phyloP scores from a whole-genome alignment of 2,888 invertebrate genomes.

The Scaptomyza parva region DNA sequence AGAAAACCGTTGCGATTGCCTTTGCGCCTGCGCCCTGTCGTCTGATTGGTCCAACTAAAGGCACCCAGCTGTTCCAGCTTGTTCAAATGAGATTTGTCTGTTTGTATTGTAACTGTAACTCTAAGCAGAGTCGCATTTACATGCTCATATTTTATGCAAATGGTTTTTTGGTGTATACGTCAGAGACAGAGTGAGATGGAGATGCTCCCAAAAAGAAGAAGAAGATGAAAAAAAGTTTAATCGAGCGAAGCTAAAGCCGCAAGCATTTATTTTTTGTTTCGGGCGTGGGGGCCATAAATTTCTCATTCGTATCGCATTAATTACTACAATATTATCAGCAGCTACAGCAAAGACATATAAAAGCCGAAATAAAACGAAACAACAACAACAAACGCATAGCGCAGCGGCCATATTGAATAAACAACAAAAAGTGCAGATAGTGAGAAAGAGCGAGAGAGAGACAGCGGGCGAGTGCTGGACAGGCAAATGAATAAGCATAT shows the following conservation, averaged over 20 bases:
- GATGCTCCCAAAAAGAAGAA: conserved; percentile 7
- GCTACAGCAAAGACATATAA: conserved; percentile 55
- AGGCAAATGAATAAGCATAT: conserved; percentile 22
- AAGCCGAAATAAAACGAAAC: conserved; percentile 39
- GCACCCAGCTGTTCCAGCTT: conserved; percentile 49
- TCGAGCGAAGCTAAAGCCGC: conserved; percentile 41
- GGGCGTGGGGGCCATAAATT: conserved; percentile 84
- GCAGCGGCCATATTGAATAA: conserved; percentile 73
- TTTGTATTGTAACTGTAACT: neutral
- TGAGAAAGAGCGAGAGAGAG: conserved; percentile 1
- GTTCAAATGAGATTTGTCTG: conserved; percentile 37
- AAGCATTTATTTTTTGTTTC: conserved; percentile 58
- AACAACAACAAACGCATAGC: conserved; percentile 49
- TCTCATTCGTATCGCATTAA: conserved; percentile 83
- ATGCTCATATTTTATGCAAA: conserved; percentile 77
- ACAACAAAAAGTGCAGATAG: conserved; percentile 31
- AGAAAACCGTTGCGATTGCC: conserved; percentile 25
- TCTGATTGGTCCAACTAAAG: conserved; percentile 37
- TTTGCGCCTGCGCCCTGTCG: conserved; percentile 2
- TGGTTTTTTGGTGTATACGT: conserved; percentile 37
- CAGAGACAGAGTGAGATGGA: neutral
- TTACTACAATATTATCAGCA: conserved; percentile 80
- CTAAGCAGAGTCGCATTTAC: conserved; percentile 53
- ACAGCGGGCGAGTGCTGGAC: neutral
- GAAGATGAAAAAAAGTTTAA: conserved; percentile 15